Percentiles rank a stretch among this genome's conserved stretches.
Evolutionary conservation across 2,888 invertebrate species (phyloP).

Genomic region (Apamea anceps): DNA sequence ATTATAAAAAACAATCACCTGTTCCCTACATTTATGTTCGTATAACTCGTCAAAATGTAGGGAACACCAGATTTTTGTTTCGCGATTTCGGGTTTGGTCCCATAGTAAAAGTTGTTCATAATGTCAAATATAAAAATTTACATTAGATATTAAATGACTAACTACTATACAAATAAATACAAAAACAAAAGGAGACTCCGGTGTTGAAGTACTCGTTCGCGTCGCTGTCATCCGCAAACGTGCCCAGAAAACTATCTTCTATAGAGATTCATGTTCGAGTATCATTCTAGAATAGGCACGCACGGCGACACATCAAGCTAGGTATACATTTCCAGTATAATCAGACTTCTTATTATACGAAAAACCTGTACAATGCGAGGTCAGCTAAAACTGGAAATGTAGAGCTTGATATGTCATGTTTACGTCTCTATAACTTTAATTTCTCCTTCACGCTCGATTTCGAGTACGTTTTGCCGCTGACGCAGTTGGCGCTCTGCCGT

Average conservation of each 20-base stretch:
- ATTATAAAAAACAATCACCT: too few relatives aligned
- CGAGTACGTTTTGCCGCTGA: slow-evolving; percentile 16
- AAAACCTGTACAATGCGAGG: too few relatives aligned
- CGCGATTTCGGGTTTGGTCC: too few relatives aligned
- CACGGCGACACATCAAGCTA: too few relatives aligned
- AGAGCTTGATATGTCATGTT: neutral
- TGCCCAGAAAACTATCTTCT: neutral
- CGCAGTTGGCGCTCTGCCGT: slow-evolving; percentile 27
- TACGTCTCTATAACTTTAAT: neutral
- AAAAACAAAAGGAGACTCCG: neutral
- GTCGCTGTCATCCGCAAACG: too few relatives aligned
- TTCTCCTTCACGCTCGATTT: neutral
- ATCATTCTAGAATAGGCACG: neutral
- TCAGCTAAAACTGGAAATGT: neutral
- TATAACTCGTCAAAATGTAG: too few relatives aligned
- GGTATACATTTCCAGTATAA: too few relatives aligned
- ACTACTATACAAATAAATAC: neutral
- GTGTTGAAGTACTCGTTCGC: neutral
- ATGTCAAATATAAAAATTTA: too few relatives aligned
- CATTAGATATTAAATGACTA: neutral
- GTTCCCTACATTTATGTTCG: too few relatives aligned
- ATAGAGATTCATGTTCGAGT: neutral
- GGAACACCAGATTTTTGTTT: too few relatives aligned
- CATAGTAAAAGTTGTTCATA: too few relatives aligned
- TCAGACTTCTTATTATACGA: too few relatives aligned